phyloP scores from a whole-genome alignment of 2,888 invertebrate genomes.

The Aleiodes testaceus region DNA sequence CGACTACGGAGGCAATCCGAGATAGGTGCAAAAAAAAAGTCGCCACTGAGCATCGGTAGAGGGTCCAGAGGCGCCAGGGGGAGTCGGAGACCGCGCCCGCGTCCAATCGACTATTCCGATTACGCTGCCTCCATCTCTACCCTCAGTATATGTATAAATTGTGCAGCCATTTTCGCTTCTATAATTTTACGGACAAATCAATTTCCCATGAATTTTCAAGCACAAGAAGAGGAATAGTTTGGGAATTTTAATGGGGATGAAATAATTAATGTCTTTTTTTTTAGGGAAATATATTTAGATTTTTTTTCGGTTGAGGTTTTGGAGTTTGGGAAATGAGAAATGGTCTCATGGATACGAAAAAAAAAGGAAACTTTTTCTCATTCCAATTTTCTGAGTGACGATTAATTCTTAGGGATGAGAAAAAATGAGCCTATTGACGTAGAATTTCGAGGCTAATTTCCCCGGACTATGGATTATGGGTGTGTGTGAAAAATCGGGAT shows the following conservation, averaged over 20 bases:
- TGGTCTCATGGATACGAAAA: neutral
- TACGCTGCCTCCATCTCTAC: constrained; percentile 57
- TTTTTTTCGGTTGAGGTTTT: neutral
- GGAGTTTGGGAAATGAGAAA: constrained; percentile 13
- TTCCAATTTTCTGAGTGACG: constrained; percentile 21
- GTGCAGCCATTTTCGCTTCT: constrained; percentile 23
- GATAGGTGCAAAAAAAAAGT: constrained; percentile 22
- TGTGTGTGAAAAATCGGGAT: constrained; percentile 60
- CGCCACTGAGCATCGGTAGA: constrained; percentile 26
- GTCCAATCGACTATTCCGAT: constrained; percentile 68
- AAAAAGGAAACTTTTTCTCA: no score
- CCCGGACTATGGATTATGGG: neutral
- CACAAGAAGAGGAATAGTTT: neutral
- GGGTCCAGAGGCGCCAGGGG: constrained; percentile 42
- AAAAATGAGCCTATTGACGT: constrained; percentile 12
- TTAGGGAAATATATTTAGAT: no score
- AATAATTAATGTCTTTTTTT: neutral
- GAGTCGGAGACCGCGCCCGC: constrained; percentile 43
- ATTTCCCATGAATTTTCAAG: neutral
- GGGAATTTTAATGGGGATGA: neutral
- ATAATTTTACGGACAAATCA: neutral
- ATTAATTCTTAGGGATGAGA: constrained; percentile 12
- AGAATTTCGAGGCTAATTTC: constrained; percentile 24
- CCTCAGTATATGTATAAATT: constrained; percentile 18
- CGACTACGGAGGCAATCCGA: constrained; percentile 22